Evolutionary conservation across 2,888 invertebrate genomes (phyloP).

Genomic region (Polietes domitor): DNA sequence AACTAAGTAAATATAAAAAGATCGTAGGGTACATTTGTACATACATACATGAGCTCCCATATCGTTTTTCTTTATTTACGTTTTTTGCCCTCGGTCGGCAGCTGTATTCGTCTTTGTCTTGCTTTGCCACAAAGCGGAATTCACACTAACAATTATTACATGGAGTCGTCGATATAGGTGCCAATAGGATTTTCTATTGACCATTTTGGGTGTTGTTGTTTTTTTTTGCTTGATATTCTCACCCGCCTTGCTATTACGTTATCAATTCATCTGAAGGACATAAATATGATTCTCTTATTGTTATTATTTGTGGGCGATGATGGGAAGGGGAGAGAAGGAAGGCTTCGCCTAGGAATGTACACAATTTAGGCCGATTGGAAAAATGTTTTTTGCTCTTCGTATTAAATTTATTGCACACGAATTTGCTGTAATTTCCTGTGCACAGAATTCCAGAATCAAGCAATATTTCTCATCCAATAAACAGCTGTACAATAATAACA

Average conservation of each 20-base stretch:
- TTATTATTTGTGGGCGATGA: neutral
- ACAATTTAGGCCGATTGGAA: neutral
- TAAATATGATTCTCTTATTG: neutral
- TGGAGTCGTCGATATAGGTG: neutral
- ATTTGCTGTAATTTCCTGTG: too few relatives aligned
- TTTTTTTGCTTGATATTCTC: neutral
- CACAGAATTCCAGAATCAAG: too few relatives aligned
- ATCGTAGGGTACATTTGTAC: neutral
- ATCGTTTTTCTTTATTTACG: neutral
- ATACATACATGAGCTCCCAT: neutral
- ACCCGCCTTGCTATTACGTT: neutral
- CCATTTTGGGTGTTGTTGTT: neutral
- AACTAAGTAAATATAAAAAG: neutral
- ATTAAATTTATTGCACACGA: neutral
- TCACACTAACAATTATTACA: neutral
- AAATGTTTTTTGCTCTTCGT: neutral
- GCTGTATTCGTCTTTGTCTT: neutral
- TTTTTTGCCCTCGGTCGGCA: too few relatives aligned
- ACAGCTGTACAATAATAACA: too few relatives aligned
- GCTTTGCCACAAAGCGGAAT: neutral
- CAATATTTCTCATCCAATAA: too few relatives aligned
- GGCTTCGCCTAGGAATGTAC: neutral
- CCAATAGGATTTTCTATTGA: neutral
- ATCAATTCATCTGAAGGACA: slow-evolving; percentile 1
- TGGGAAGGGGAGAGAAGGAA: neutral